These are phyloP conservation scores for Chaetura pelagica DNA, from an alignment of 2,113 vertebrate genomes.

Conservation along the genomic window DNA sequence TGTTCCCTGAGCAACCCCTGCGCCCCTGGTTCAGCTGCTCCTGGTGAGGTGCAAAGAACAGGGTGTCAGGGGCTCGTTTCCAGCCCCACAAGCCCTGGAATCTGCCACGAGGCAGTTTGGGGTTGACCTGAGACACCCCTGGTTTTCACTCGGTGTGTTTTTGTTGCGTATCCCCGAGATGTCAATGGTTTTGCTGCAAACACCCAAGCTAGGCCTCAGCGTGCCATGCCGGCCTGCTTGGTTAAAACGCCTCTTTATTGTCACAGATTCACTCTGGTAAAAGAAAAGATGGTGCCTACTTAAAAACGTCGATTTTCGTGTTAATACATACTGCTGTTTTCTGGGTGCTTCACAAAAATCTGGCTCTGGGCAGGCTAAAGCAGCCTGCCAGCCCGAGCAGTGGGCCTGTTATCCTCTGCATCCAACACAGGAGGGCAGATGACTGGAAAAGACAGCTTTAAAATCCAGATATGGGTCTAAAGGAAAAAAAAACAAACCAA, in stretches of 20 bases:
- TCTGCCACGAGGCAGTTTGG: rapidly evolving
- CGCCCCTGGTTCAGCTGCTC: too few species aligned
- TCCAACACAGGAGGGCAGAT: background rate
- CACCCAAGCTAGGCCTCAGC: too few species aligned
- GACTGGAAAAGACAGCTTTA: background rate
- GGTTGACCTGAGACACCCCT: rapidly evolving
- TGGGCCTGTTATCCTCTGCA: background rate
- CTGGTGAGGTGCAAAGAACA: too few species aligned
- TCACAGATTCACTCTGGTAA: background rate
- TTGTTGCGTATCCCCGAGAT: too few species aligned
- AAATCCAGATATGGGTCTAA: background rate
- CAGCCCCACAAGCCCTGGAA: background rate
- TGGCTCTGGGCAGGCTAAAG: background rate
- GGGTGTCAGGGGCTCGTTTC: rapidly evolving
- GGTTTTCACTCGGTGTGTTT: background rate
- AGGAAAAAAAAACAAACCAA: background rate
- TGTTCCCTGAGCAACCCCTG: too few species aligned
- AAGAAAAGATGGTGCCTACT: background rate
- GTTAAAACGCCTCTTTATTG: rapidly evolving
- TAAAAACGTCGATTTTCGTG: background rate
- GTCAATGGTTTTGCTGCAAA: background rate
- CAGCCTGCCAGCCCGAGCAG: too few species aligned
- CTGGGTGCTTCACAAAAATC: background rate
- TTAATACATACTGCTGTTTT: rapidly evolving
- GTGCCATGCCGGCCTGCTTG: background rate